Conservation (phyloP, 2,888 invertebrate species). For the Leptinotarsa juncta region DNA sequence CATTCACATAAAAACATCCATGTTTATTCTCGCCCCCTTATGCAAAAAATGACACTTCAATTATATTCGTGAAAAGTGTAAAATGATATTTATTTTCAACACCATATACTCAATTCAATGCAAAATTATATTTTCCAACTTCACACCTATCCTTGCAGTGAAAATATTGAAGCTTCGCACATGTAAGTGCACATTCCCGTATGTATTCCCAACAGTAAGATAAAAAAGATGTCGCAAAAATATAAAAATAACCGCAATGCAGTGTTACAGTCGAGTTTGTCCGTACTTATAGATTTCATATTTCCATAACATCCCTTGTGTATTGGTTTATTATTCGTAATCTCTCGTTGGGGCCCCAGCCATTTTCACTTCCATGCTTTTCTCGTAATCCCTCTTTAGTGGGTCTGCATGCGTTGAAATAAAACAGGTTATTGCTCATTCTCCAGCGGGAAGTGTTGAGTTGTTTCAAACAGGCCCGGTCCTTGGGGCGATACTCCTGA, state of each 20-base stretch:
- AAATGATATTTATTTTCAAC: too few relatives aligned
- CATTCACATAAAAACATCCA: too few relatives aligned
- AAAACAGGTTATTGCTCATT: constrained; percentile 30
- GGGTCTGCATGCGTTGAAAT: constrained; percentile 25
- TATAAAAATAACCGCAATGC: constrained; percentile 59
- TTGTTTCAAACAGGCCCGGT: constrained; percentile 5
- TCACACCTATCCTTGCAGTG: too few relatives aligned
- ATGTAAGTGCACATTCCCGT: not conserved
- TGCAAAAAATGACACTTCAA: too few relatives aligned
- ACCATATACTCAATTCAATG: too few relatives aligned
- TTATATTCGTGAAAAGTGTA: too few relatives aligned
- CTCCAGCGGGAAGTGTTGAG: constrained; percentile 16
- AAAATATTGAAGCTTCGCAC: not conserved
- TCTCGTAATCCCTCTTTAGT: constrained; percentile 44
- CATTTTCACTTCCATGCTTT: constrained; percentile 42
- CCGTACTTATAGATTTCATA: constrained; percentile 58
- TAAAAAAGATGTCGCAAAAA: constrained; percentile 52
- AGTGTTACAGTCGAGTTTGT: constrained; percentile 51
- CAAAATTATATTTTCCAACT: too few relatives aligned
- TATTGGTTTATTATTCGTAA: constrained; percentile 60
- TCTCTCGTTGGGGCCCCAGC: constrained; percentile 48
- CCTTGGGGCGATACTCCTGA: not conserved
- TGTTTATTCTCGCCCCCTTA: too few relatives aligned
- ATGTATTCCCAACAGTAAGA: constrained; percentile 43
- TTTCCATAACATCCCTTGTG: constrained; percentile 58